Conservation (phyloP, 2,888 invertebrate genomes). For the Sesia apiformis region DNA sequence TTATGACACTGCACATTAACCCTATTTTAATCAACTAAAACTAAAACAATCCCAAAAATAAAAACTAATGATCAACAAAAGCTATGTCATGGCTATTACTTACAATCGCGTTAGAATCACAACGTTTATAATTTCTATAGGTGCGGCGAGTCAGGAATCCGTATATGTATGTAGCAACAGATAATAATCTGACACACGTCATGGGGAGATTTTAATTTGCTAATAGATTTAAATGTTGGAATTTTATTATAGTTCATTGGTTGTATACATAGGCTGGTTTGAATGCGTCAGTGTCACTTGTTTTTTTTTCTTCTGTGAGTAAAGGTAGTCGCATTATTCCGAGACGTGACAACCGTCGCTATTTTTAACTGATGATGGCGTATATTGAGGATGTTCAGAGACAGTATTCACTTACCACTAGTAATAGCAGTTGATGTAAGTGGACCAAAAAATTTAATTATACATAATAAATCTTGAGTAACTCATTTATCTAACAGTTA, state of each 20-base stretch:
- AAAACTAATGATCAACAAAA: slow-evolving; percentile 30
- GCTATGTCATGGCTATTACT: slow-evolving; percentile 23
- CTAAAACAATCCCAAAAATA: slow-evolving; percentile 17
- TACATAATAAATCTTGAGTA: too few relatives aligned
- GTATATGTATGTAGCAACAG: slow-evolving; percentile 16
- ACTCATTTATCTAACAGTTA: too few relatives aligned
- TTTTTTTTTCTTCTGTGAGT: too few relatives aligned
- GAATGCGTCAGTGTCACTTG: not conserved
- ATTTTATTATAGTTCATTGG: slow-evolving; percentile 5
- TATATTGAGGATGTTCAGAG: too few relatives aligned
- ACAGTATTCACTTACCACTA: too few relatives aligned
- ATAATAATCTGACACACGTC: slow-evolving; percentile 29
- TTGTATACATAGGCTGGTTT: slow-evolving; percentile 1
- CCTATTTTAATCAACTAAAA: slow-evolving; percentile 4
- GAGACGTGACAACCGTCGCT: too few relatives aligned
- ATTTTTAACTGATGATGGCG: too few relatives aligned
- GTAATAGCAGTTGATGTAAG: too few relatives aligned
- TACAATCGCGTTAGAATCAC: slow-evolving; percentile 10
- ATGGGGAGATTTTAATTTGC: slow-evolving; percentile 38
- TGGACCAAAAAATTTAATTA: too few relatives aligned
- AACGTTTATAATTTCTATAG: slow-evolving; percentile 3
- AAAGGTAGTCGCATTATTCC: too few relatives aligned
- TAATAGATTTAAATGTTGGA: slow-evolving; percentile 51
- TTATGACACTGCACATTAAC: not conserved
- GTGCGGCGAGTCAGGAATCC: slow-evolving; percentile 14